Evolutionary conservation across 2,797 vertebrate genomes (phyloP).

Genomic region (Amazona finschi): DNA sequence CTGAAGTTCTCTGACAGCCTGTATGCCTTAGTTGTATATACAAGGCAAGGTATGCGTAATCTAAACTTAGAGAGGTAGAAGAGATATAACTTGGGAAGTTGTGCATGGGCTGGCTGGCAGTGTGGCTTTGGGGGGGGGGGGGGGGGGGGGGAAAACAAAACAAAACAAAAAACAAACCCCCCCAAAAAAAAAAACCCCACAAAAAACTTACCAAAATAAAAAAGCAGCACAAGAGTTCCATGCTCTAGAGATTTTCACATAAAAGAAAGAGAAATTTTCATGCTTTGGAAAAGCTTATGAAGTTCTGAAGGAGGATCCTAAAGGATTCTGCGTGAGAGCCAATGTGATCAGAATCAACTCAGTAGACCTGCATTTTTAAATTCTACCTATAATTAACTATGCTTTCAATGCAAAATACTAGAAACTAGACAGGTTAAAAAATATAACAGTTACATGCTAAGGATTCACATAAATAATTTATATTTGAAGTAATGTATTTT

Average conservation of each 20-base stretch:
- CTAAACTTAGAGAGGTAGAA: background rate
- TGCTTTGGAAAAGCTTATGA: background rate
- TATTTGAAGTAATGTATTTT: slow-evolving; percentile 11
- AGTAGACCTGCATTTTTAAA: background rate
- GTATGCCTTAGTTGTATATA: background rate
- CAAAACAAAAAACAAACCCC: background rate
- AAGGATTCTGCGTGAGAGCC: background rate
- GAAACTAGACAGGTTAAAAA: background rate
- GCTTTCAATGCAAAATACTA: background rate
- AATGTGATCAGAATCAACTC: background rate
- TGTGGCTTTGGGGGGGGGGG: too few relatives aligned
- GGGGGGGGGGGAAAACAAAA: too few relatives aligned
- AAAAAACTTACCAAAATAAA: background rate
- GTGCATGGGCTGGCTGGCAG: background rate
- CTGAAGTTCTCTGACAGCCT: background rate
- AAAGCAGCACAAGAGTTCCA: background rate
- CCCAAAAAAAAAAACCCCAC: background rate
- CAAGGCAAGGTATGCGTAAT: background rate
- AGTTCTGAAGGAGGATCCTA: background rate
- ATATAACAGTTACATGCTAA: background rate
- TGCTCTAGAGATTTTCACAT: background rate
- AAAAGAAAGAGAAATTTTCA: background rate
- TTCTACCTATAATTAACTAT: background rate
- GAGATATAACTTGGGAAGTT: background rate
- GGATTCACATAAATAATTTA: background rate